A percentile compares a stretch with the other conserved stretches of the same genome.
These are phyloP conservation scores for Ceyx erithaca DNA, from an alignment of 2,797 vertebrate species.

Conservation along the genomic window DNA sequence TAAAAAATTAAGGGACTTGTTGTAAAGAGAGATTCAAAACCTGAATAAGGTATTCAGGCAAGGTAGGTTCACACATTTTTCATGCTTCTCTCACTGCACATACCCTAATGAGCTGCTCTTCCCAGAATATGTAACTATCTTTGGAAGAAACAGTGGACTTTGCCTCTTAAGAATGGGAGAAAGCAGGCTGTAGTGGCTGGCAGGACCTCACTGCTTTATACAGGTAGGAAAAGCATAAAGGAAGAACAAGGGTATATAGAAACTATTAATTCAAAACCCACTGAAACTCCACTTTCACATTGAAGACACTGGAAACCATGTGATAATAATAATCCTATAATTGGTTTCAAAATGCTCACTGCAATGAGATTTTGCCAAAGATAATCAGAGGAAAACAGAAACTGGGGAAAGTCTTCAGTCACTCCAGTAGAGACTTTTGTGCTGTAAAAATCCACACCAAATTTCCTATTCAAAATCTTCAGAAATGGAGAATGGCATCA, in stretches of 20 bases:
- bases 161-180: neutral
- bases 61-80: neutral
- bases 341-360: neutral
- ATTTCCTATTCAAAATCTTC: neutral
- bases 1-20: neutral
- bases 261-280: neutral
- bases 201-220: neutral
- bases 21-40: neutral
- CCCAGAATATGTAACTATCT: neutral
- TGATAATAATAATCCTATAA: neutral
- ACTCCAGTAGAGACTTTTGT: neutral
- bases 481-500: neutral
- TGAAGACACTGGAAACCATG: neutral
- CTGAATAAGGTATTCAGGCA: neutral
- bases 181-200: neutral
- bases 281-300: neutral
- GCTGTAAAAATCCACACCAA: neutral
- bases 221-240: neutral
- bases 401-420: neutral
- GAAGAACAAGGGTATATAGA: neutral
- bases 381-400: neutral
- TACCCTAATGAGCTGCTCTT: neutral
- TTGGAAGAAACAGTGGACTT: neutral
- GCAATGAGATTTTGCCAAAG: neutral
- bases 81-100: accelerated